Evolutionary conservation across 2,797 vertebrate genomes (phyloP).

Genomic region (Poecile montanus): DNA sequence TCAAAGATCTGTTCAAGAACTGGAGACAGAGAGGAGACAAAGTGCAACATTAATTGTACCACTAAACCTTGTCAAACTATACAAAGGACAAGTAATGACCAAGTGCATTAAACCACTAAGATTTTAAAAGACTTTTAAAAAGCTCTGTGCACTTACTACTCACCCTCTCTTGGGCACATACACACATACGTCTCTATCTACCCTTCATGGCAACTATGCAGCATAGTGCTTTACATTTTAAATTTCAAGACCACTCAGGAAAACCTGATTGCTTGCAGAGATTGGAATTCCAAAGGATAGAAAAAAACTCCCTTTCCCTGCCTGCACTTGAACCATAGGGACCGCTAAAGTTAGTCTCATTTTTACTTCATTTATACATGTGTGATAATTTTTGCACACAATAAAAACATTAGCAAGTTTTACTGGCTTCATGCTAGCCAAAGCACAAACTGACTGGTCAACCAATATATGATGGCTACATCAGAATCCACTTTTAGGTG

Average conservation of each 20-base stretch:
- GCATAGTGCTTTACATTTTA: background rate
- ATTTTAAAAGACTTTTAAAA: constrained; percentile 22
- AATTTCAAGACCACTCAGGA: background rate
- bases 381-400: background rate
- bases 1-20: constrained; percentile 53
- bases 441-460: background rate
- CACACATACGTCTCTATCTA: background rate
- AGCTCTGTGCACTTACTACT: background rate
- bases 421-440: background rate
- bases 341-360: background rate
- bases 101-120: background rate
- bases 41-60: constrained; percentile 4
- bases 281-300: background rate
- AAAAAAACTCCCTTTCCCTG: background rate
- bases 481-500: background rate
- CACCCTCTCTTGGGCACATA: background rate
- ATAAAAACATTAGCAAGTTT: background rate
- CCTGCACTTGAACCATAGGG: background rate
- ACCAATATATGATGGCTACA: background rate
- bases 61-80: constrained; percentile 35
- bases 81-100: constrained; percentile 6
- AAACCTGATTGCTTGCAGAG: background rate
- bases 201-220: background rate
- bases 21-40: constrained; percentile 19
- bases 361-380: background rate